A percentile compares a stretch with the other conserved stretches of the same genome.
phyloP scores from a whole-genome alignment of 2,113 vertebrate genomes.

The Pangasianodon gigas region DNA sequence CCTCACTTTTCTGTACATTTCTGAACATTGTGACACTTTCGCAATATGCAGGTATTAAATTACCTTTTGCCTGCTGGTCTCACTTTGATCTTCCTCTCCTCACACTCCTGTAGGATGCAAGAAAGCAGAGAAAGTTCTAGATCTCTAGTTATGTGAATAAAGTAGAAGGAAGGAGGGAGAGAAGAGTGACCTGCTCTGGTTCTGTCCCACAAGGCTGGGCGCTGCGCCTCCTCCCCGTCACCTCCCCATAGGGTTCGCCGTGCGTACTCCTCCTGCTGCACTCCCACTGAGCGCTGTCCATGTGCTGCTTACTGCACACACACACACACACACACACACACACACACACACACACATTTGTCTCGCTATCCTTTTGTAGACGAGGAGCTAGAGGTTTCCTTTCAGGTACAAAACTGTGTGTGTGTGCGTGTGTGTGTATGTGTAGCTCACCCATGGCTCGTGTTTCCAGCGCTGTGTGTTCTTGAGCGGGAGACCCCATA shows the following conservation, averaged over 20 bases:
- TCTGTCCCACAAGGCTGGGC: slow-evolving; percentile 70
- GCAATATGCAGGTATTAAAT: background rate
- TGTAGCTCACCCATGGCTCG: slow-evolving; percentile 71
- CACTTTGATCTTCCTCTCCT: slow-evolving; percentile 75
- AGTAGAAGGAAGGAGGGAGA: background rate
- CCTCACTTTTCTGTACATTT: background rate
- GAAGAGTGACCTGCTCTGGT: slow-evolving; percentile 71
- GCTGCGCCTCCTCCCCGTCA: slow-evolving; percentile 76
- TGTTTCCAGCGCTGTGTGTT: slow-evolving; percentile 74
- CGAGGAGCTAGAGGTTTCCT: background rate
- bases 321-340: background rate
- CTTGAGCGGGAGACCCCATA: slow-evolving; percentile 66
- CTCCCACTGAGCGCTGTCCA: slow-evolving; percentile 73
- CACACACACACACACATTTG: background rate
- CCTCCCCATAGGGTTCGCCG: slow-evolving; percentile 75
- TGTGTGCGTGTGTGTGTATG: background rate
- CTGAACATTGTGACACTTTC: background rate
- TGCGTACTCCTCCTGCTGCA: slow-evolving; percentile 67
- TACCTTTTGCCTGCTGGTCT: slow-evolving; percentile 78
- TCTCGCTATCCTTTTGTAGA: background rate
- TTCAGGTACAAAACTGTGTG: background rate
- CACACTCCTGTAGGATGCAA: slow-evolving; percentile 5
- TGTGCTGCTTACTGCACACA: slow-evolving; percentile 50
- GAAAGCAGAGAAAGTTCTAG: background rate
- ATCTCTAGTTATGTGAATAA: background rate